phyloP scores from a whole-genome alignment of 2,113 vertebrate genomes.

The Amblyornis subalaris region DNA sequence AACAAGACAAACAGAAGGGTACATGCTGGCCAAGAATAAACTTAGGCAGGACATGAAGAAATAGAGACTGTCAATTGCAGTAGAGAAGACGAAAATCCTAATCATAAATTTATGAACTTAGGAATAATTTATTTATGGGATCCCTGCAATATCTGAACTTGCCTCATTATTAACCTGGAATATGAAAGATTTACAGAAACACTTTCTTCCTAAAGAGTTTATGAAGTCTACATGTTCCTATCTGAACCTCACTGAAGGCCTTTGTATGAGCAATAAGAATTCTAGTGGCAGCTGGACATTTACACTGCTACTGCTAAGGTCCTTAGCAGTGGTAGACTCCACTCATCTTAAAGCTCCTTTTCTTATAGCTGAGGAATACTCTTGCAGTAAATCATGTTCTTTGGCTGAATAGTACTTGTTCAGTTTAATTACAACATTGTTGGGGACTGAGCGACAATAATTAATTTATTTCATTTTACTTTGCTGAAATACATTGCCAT shows the following conservation, averaged over 20 bases:
- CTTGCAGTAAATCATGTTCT: not conserved
- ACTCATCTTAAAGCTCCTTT: not conserved
- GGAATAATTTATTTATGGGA: not conserved
- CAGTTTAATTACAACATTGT: conserved; percentile 4
- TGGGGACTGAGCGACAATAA: not conserved
- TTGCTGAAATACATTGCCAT: not conserved
- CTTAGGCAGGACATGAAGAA: not conserved
- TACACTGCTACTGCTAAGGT: not conserved
- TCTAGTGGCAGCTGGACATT: not conserved
- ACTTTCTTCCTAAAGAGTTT: not conserved
- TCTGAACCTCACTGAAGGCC: not conserved
- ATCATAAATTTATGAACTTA: not conserved
- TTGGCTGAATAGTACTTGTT: not conserved
- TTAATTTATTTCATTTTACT: not conserved
- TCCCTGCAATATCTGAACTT: not conserved
- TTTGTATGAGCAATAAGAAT: not conserved
- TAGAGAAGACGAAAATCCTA: not conserved
- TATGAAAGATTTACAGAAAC: not conserved
- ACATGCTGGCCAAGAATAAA: not conserved
- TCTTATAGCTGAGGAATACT: not conserved
- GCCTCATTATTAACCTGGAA: not conserved
- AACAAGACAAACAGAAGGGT: not conserved
- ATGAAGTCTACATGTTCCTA: not conserved
- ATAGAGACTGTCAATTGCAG: not conserved
- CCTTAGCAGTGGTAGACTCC: not conserved